phyloP scores from a whole-genome alignment of 1,140 invertebrate species.

The Bombus fervidus region DNA sequence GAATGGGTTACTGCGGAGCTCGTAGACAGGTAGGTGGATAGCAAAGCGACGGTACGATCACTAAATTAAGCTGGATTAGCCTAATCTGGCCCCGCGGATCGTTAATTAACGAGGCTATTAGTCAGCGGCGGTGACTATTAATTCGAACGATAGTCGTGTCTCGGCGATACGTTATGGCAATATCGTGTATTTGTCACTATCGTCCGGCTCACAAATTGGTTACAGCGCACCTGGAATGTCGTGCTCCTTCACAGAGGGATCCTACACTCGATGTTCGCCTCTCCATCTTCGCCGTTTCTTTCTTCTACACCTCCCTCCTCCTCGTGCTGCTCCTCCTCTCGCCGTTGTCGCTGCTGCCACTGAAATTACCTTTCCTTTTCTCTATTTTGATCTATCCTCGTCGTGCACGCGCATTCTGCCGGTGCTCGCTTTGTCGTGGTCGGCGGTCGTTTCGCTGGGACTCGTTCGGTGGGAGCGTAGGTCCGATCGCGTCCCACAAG shows the following conservation, averaged over 20 bases:
- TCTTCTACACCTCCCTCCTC: background rate
- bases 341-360: background rate
- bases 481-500: constrained; percentile 28
- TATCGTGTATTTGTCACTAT: constrained; percentile 80
- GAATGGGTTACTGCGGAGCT: constrained; percentile 25
- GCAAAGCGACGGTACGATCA: constrained; percentile 67
- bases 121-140: constrained; percentile 75
- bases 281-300: background rate
- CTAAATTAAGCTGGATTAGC: constrained; percentile 77
- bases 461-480: constrained; percentile 27
- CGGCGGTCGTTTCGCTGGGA: constrained; percentile 6
- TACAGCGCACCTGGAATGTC: constrained; percentile 76
- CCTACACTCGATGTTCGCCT: constrained; percentile 21
- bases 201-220: constrained; percentile 76
- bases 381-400: background rate
- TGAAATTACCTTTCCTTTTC: constrained; percentile 3
- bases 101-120: constrained; percentile 79
- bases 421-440: constrained; percentile 19
- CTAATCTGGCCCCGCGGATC: constrained; percentile 75
- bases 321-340: background rate
- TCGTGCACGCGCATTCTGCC: background rate
- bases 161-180: constrained; percentile 76
- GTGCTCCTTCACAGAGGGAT: constrained; percentile 56
- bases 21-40: constrained; percentile 64
- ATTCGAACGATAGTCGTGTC: constrained; percentile 75